phyloP scores from a whole-genome alignment of 2,113 vertebrate species.

The Caracal caracal region DNA sequence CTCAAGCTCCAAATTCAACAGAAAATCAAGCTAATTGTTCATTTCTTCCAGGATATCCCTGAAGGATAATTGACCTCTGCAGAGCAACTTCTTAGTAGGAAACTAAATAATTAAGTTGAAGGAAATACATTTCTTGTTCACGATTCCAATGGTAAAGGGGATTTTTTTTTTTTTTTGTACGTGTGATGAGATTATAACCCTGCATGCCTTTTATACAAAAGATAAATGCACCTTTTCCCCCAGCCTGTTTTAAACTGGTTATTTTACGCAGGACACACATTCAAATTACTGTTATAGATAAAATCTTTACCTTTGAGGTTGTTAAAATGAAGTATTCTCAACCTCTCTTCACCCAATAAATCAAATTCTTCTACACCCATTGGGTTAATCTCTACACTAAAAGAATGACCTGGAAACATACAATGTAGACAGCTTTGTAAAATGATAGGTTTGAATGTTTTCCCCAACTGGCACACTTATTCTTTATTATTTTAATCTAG shows the following conservation, averaged over 20 bases:
- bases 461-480: constrained; percentile 32
- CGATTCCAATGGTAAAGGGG: constrained; percentile 49
- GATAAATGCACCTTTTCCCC: background rate
- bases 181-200: constrained; percentile 58
- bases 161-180: background rate
- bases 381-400: background rate
- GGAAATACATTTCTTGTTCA: constrained; percentile 83
- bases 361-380: background rate
- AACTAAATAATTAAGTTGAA: constrained; percentile 86
- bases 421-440: background rate
- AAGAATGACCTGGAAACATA: background rate
- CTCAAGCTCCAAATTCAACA: constrained; percentile 87
- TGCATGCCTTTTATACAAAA: constrained; percentile 49
- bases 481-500: constrained; percentile 73
- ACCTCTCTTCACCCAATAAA: background rate
- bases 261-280: constrained; percentile 58
- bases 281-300: constrained; percentile 48
- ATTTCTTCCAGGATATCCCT: constrained; percentile 86
- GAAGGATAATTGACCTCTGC: constrained; percentile 85
- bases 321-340: constrained; percentile 39
- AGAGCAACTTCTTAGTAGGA: constrained; percentile 84
- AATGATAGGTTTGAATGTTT: constrained; percentile 39
- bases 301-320: constrained; percentile 39
- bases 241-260: constrained; percentile 47
- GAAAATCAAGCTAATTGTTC: constrained; percentile 90